These are phyloP conservation scores for Drosophila subsilvestris DNA, from an alignment of 2,888 invertebrate species.

Conservation along the genomic window DNA sequence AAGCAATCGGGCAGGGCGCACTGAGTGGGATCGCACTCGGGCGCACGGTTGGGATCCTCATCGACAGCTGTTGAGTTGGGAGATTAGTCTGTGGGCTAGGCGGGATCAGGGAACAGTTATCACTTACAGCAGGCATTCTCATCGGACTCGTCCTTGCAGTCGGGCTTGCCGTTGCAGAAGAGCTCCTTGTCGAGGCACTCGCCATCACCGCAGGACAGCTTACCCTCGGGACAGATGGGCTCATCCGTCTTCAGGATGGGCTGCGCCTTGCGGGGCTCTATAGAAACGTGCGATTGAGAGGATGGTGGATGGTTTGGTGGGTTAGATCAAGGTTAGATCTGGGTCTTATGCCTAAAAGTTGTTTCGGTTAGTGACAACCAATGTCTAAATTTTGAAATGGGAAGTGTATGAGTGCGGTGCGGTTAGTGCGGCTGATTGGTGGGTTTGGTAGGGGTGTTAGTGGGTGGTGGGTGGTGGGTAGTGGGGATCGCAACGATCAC, in stretches of 20 bases:
- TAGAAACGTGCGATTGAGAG: neutral
- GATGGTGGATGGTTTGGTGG: neutral
- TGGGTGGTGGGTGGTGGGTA: neutral
- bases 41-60: conserved; percentile 95
- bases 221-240: conserved; percentile 95
- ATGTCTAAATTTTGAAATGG: conserved; percentile 74
- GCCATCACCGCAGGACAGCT: conserved; percentile 95
- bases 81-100: neutral
- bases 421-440: conserved; percentile 28
- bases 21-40: conserved; percentile 95
- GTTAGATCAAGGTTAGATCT: conserved; percentile 17
- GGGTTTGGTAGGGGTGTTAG: conserved; percentile 22
- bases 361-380: conserved; percentile 65
- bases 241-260: conserved; percentile 97
- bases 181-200: conserved; percentile 96
- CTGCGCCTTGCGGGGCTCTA: conserved; percentile 95
- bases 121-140: conserved; percentile 97
- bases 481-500: too few species aligned
- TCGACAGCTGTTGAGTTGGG: conserved; percentile 89
- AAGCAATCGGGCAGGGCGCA: conserved; percentile 96
- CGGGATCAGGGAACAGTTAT: neutral
- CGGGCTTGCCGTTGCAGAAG: conserved; percentile 96
- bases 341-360: neutral
- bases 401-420: conserved; percentile 47
- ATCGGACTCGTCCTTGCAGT: conserved; percentile 97